Conservation (phyloP, 2,797 vertebrate species). For the Pyrrhura leucotis region DNA sequence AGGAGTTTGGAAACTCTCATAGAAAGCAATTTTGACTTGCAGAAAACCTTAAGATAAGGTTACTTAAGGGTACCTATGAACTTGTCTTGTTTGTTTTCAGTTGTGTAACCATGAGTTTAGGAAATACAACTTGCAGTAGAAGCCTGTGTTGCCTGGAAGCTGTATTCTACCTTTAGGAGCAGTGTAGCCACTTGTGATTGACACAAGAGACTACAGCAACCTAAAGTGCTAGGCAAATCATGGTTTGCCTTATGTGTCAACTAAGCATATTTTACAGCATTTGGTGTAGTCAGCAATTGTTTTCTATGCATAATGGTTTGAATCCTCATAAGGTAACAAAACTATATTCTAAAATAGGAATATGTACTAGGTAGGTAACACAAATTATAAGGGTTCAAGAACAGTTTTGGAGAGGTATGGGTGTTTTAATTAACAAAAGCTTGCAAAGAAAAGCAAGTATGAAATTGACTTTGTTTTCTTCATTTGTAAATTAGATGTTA, state of each 20-base stretch:
- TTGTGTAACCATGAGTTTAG: background rate
- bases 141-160: background rate
- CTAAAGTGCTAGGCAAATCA: background rate
- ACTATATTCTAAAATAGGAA: background rate
- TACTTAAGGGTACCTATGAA: background rate
- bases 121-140: background rate
- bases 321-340: background rate
- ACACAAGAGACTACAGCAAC: background rate
- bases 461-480: background rate
- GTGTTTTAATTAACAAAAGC: background rate
- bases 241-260: background rate
- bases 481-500: background rate
- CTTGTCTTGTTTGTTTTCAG: background rate
- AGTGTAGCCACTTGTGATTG: background rate
- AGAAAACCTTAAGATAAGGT: background rate
- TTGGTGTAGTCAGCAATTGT: background rate
- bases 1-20: background rate
- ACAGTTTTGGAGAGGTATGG: background rate
- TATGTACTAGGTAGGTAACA: background rate
- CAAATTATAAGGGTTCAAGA: background rate
- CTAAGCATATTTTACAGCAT: background rate
- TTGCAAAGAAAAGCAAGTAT: background rate
- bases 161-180: background rate
- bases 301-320: background rate
- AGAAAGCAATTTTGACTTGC: background rate